These are phyloP conservation scores for Myotis davidii DNA, from an alignment of 2,113 vertebrate genomes.

Conservation along the genomic window DNA sequence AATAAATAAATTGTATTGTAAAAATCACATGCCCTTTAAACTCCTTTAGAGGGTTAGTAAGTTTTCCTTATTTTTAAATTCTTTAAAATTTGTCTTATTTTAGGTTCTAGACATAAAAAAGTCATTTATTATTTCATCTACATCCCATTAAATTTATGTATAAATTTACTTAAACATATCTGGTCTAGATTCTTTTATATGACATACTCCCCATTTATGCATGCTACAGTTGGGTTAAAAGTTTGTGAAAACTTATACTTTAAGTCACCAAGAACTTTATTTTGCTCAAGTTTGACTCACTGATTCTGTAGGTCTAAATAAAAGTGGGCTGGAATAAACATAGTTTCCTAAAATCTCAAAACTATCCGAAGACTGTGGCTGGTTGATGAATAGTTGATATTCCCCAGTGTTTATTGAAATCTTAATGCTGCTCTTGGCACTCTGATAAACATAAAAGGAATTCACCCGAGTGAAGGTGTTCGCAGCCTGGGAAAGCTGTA, in stretches of 20 bases:
- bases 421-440: neutral
- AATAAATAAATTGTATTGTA: neutral
- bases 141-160: neutral
- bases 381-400: neutral
- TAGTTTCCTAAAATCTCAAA: neutral
- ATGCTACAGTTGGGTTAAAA: neutral
- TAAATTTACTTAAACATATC: neutral
- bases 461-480: neutral
- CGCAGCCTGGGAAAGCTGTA: neutral
- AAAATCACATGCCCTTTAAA: neutral
- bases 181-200: neutral
- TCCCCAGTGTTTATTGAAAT: neutral
- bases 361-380: neutral
- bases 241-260: neutral
- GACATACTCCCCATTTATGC: neutral
- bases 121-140: neutral
- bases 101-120: neutral
- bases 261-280: neutral
- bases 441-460: neutral
- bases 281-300: neutral
- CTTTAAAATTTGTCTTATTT: conserved; percentile 6
- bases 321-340: neutral
- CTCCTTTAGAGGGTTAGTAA: neutral
- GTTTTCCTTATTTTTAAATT: neutral
- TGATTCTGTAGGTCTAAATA: neutral